Base-by-base conservation (phyloP, 2,113 vertebrate species). In the Ictalurus furcatus region DNA sequence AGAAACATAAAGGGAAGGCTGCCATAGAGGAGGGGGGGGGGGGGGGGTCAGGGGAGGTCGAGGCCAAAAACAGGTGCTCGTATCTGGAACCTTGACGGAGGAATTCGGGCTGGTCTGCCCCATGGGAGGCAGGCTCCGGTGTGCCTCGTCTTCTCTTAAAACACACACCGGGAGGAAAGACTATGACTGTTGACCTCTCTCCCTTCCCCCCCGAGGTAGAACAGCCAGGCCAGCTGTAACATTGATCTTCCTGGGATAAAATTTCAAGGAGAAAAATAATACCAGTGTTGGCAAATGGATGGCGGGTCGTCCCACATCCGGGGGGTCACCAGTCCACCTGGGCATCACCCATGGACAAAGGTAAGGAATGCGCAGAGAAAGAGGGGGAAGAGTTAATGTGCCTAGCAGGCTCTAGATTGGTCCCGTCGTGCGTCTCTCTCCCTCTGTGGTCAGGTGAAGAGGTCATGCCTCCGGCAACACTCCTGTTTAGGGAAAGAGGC, bases 191-290 rank as follows among this genome's bases (percentile, higher is more conserved):
- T 92, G 93, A 94, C 94, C 93, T 93, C 92, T 56, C 34, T 28
- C 84, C 89, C 89, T 87, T 83, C 67, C 73, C 85, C 80, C 88
- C 76, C 44, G 78, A 73, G 84, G 83, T 87, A 84, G 89, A 92
- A 93, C 92, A 90, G 76, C 92, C 86, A 84, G 84, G 78, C 94
- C 95, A 95, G 94, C 95, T 96, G 95, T 92, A 94, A 92, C 94
- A 94, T 92, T 94, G 94, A 95, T 95, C 94, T 94, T 91, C 87
- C 82, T 14, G 87, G 92, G 92, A 87, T 96, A 89, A 90, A 91
- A 92, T 96, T 96, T 94, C 95, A 95, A 93, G 92, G 21, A 90
- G 90, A 94, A 96, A 96, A 95, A 94, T 92, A 93, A 96, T 95
- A 93, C 93, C 84, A 89, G 90, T 93, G 92, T 94, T 95, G 94